phyloP scores from a whole-genome alignment of 35 echinoderm and acorn worm genomes.

The Lytechinus variegatus region DNA sequence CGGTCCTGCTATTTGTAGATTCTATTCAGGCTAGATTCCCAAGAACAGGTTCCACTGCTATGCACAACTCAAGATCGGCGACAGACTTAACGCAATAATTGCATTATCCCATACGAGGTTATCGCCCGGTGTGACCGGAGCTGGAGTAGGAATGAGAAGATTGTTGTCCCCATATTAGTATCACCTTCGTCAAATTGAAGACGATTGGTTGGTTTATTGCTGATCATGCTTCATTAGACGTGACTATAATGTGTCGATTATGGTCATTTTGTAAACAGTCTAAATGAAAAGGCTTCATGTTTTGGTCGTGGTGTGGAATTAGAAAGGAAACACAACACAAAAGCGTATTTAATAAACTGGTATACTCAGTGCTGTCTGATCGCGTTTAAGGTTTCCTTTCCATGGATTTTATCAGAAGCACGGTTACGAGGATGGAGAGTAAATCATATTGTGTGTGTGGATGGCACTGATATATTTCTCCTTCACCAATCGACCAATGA shows the following conservation, averaged over 20 bases:
- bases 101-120: background rate
- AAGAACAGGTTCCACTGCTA: background rate
- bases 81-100: background rate
- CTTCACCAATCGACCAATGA: background rate
- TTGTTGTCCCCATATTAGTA: slow-evolving; percentile 7
- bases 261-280: slow-evolving; percentile 25
- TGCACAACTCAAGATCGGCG: background rate
- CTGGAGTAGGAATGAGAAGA: background rate
- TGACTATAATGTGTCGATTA: slow-evolving; percentile 26
- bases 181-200: slow-evolving; percentile 30
- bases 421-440: background rate
- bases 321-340: slow-evolving; percentile 3
- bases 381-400: background rate
- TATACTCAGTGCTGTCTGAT: background rate
- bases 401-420: background rate
- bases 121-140: background rate
- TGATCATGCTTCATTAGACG: slow-evolving; percentile 18
- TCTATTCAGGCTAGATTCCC: background rate
- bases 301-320: background rate
- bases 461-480: background rate
- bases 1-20: background rate
- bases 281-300: background rate
- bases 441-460: background rate
- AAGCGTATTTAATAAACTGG: background rate
- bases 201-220: slow-evolving; percentile 9